Evolutionary conservation across 2,797 vertebrate species (phyloP).

Genomic region (Gymnothorax reevesii): DNA sequence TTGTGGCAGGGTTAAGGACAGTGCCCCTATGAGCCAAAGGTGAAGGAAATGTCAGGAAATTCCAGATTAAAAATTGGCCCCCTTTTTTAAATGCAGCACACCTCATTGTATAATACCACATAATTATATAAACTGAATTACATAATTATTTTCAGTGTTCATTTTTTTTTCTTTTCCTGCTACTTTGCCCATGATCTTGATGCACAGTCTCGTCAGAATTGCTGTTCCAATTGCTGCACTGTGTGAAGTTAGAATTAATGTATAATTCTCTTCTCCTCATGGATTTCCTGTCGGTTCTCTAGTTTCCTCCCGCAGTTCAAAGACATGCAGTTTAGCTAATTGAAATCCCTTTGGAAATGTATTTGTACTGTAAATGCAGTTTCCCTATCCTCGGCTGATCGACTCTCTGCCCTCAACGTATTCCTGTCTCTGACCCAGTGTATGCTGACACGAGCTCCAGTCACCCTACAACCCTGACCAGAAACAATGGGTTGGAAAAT

Average conservation of each 20-base stretch:
- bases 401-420: too few species aligned
- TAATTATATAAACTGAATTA: conserved; percentile 33
- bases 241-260: neutral
- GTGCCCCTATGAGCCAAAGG: conserved; percentile 35
- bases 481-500: too few species aligned
- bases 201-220: neutral
- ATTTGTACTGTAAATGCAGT: too few species aligned
- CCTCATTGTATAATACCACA: conserved; percentile 27
- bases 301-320: too few species aligned
- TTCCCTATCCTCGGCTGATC: too few species aligned
- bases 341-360: too few species aligned
- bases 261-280: neutral
- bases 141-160: conserved; percentile 40
- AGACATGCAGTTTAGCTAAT: too few species aligned
- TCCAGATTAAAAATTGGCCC: conserved; percentile 10
- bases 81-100: conserved; percentile 42
- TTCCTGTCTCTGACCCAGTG: too few species aligned
- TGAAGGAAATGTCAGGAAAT: conserved; percentile 44
- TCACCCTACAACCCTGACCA: too few species aligned
- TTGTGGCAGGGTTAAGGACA: conserved; percentile 11
- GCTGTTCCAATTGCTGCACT: too few species aligned
- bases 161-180: conserved; percentile 10
- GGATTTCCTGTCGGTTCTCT: neutral
- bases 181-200: neutral
- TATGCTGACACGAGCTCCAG: too few species aligned